Conservation (phyloP, 2,113 vertebrate species). For the Elephas maximus region DNA sequence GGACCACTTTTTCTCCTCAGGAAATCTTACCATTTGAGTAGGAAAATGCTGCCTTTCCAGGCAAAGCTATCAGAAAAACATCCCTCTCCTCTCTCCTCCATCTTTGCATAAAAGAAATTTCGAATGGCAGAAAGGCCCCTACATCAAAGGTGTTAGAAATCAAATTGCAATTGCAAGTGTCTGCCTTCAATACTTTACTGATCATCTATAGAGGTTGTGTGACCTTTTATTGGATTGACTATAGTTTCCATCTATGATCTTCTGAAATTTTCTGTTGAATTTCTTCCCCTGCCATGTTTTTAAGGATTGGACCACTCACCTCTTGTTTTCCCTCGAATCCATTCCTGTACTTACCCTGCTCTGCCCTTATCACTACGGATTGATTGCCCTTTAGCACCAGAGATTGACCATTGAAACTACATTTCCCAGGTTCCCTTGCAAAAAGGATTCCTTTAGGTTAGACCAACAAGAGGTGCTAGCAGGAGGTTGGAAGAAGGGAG, state of each 20-base stretch:
- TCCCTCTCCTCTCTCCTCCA: background rate
- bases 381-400: background rate
- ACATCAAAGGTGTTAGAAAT: constrained; percentile 13
- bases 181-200: constrained; percentile 24
- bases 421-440: background rate
- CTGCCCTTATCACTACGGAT: background rate
- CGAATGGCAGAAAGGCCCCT: background rate
- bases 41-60: constrained; percentile 68
- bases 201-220: background rate
- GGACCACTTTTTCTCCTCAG: constrained; percentile 60
- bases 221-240: constrained; percentile 40
- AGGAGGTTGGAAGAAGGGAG: background rate
- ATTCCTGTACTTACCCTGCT: background rate
- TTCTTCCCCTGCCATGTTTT: background rate
- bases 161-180: background rate
- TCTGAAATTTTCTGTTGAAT: constrained; percentile 19
- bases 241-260: background rate
- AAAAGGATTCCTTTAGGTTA: background rate
- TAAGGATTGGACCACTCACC: background rate
- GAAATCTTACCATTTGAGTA: constrained; percentile 75
- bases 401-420: background rate
- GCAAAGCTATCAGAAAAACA: constrained; percentile 62
- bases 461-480: background rate
- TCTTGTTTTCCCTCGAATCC: background rate
- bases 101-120: constrained; percentile 54